phyloP scores from a whole-genome alignment of 2,888 invertebrate genomes.

The Drosophila sordidula region DNA sequence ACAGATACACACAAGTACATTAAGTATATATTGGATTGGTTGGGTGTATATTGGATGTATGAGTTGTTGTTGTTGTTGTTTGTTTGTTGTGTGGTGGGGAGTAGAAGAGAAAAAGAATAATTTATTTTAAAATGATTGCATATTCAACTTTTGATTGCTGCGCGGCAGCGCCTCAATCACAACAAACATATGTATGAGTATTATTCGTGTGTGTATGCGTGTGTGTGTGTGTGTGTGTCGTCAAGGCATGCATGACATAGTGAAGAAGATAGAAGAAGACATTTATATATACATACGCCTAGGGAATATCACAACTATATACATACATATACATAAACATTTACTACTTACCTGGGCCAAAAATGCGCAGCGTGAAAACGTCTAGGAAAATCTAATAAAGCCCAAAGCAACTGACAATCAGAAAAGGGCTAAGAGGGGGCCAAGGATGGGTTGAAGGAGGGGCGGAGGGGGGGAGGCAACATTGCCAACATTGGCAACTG shows the following conservation, averaged over 20 bases:
- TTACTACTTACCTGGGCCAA: slow-evolving; percentile 44
- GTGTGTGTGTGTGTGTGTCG: slow-evolving; percentile 11
- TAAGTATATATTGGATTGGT: slow-evolving; percentile 46
- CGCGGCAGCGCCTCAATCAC: slow-evolving; percentile 40
- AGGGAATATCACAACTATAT: slow-evolving; percentile 2
- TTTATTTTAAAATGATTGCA: slow-evolving; percentile 58
- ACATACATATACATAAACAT: background rate
- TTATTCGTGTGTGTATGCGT: slow-evolving; percentile 20
- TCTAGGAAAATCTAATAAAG: slow-evolving; percentile 48
- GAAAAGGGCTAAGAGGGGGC: background rate
- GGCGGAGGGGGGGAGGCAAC: slow-evolving; percentile 26
- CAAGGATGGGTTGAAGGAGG: no score
- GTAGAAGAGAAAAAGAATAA: slow-evolving; percentile 66
- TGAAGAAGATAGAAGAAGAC: slow-evolving; percentile 18
- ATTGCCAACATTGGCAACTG: slow-evolving; percentile 65
- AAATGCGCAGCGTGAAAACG: slow-evolving; percentile 6
- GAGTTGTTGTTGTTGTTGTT: slow-evolving; percentile 34
- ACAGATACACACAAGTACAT: slow-evolving; percentile 71
- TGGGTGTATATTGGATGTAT: slow-evolving; percentile 34
- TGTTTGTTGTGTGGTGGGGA: slow-evolving; percentile 41
- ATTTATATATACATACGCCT: slow-evolving; percentile 16
- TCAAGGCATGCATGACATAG: slow-evolving; percentile 27
- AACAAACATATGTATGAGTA: slow-evolving; percentile 51
- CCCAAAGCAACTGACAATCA: slow-evolving; percentile 42
- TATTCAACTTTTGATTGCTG: slow-evolving; percentile 41